Conservation (phyloP, 2,888 invertebrate species). For the Ichneumon xanthorius region DNA sequence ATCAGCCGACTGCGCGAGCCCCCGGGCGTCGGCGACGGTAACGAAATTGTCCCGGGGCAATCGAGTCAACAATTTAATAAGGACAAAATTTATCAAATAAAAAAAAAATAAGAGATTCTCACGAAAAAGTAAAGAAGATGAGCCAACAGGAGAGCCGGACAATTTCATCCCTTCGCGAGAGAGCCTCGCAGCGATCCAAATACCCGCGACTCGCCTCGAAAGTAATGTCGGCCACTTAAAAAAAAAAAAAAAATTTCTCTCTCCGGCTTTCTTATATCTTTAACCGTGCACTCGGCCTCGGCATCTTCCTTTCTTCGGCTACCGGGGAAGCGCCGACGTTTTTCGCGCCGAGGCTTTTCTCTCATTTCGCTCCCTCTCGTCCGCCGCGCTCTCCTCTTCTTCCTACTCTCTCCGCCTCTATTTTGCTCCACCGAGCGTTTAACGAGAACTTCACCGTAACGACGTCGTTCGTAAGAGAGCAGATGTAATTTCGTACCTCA, state of each 20-base stretch:
- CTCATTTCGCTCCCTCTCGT: slow-evolving; percentile 32
- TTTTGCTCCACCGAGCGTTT: slow-evolving; percentile 54
- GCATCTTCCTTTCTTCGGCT: slow-evolving; percentile 32
- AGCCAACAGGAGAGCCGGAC: neutral
- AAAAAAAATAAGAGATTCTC: slow-evolving; percentile 2
- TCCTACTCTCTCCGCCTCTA: neutral
- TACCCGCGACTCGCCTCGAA: neutral
- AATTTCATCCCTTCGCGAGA: neutral
- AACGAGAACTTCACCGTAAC: slow-evolving; percentile 71
- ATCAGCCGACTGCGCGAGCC: neutral
- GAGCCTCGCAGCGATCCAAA: neutral
- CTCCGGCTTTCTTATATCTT: too few relatives aligned
- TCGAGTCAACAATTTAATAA: slow-evolving; percentile 19
- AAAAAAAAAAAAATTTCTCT: neutral
- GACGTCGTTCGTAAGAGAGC: slow-evolving; percentile 64
- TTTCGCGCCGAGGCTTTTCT: slow-evolving; percentile 41
- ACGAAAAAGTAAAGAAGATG: too few relatives aligned
- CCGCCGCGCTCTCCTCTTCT: neutral
- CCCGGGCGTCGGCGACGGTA: neutral
- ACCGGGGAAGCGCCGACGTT: neutral
- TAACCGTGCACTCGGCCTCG: neutral
- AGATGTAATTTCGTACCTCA: slow-evolving; percentile 58
- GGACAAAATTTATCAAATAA: neutral
- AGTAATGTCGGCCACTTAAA: slow-evolving; percentile 37
- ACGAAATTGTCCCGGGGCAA: neutral